Evolutionary conservation across 2,113 vertebrate species (phyloP), one percentile per base, ranked within the genome.

Genomic region (Pachypanchax playfairii): DNA sequence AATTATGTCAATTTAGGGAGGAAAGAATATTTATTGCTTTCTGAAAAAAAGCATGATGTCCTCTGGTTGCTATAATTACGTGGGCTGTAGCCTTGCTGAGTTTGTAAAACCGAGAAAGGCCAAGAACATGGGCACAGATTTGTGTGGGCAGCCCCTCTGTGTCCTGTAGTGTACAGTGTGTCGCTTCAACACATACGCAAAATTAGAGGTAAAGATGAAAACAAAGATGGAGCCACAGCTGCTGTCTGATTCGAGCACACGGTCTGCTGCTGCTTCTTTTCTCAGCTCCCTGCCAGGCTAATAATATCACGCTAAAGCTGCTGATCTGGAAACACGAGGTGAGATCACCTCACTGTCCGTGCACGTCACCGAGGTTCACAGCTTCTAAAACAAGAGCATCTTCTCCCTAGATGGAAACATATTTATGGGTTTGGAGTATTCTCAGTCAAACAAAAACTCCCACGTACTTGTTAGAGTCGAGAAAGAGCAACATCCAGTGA

Each of bases 321-420:
- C 66, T 72, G 74, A 80, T 75, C 65, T 56, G n/a, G 76, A 38
- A 80, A 80, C 85, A 77, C 72, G 70, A 87, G 82, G 85, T 87
- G 85, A 80, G 77, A 81, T 60, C 50, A 60, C 66, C 70, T 74
- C 25, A 36, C 66, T 63, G 74, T 46, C 72, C 69, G 71, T 53
- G 42, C 71, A 79, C 85, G 77, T 85, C 85, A 80, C 24, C 3
- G 2, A 35, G 21, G 61, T 80, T 77, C 43, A 52, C 71, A 81
- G 70, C 66, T 77, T 65, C 75, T 72, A 79, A 73, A 79, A 79
- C 49, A 35, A 35, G 70, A 69, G 63, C 2, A 55, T 71, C 52
- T 75, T 69, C 60, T 60, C 54, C 52, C 58, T 24, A 44, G 50
- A 75, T 64, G 52, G 65, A 73, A 69, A 54, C 51, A 60, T 46